Percentiles rank a stretch among this genome's conserved stretches.
Evolutionary conservation across 2,888 invertebrate genomes (phyloP).

Genomic region (Ormyrus rosae): DNA sequence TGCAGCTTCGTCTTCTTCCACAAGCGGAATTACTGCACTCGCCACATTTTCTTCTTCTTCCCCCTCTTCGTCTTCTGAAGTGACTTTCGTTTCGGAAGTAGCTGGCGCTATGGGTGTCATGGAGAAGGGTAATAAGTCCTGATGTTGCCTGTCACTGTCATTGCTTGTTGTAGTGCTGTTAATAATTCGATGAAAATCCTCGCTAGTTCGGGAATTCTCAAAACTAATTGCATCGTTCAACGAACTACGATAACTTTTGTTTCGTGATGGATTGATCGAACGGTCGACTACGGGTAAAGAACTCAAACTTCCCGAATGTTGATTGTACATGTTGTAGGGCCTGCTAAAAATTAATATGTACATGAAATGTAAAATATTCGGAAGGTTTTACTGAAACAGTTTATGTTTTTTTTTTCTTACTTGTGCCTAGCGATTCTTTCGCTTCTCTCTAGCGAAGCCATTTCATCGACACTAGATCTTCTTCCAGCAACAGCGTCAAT

Average conservation of each 20-base stretch:
- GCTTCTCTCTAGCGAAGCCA: conserved; percentile 54
- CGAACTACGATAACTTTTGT: conserved; percentile 67
- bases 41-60: conserved; percentile 34
- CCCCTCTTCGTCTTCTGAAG: conserved; percentile 44
- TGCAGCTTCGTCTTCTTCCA: conserved; percentile 12
- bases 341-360: conserved; percentile 19
- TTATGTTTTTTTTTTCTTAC: neutral
- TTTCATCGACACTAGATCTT: conserved; percentile 62
- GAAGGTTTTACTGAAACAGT: too few species aligned
- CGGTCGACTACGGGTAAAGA: conserved; percentile 63
- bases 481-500: conserved; percentile 56
- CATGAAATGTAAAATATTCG: too few species aligned
- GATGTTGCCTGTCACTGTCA: neutral
- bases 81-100: conserved; percentile 31
- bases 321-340: conserved; percentile 60
- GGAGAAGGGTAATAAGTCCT: conserved; percentile 27
- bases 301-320: conserved; percentile 69
- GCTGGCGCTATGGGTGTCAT: neutral
- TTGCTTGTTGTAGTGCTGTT: neutral
- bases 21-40: conserved; percentile 40
- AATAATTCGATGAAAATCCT: conserved; percentile 37
- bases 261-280: conserved; percentile 57
- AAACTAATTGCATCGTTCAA: conserved; percentile 68
- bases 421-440: conserved; percentile 40
- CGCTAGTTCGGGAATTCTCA: conserved; percentile 60